A percentile compares a stretch with the other conserved stretches of the same genome.
phyloP scores from a whole-genome alignment of 2,797 vertebrate genomes.

The Coregonus suidteri region DNA sequence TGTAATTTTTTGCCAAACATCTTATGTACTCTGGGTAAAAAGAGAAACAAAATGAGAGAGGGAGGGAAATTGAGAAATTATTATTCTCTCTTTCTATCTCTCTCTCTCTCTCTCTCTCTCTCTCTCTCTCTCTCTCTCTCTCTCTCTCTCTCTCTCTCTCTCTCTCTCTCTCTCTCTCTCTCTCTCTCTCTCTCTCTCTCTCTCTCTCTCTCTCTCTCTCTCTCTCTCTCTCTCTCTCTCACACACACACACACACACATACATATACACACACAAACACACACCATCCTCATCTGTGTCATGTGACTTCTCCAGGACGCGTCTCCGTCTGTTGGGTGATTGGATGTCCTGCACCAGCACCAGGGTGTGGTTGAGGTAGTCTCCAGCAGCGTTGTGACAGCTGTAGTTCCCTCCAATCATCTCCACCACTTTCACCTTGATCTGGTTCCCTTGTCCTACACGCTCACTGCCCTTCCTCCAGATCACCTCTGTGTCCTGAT shows the following conservation, averaged over 20 bases:
- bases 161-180: slow-evolving; percentile 2
- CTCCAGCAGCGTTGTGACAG: slow-evolving; percentile 63
- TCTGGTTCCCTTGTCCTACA: slow-evolving; percentile 50
- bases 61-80: not conserved
- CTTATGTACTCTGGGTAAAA: slow-evolving; percentile 61
- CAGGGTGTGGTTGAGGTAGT: slow-evolving; percentile 74
- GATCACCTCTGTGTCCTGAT: slow-evolving; percentile 49
- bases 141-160: too few species aligned
- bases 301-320: slow-evolving; percentile 46
- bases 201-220: too few species aligned
- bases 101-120: not conserved
- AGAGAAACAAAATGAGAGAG: not conserved
- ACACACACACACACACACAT: too few species aligned
- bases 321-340: slow-evolving; percentile 51
- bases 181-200: slow-evolving; percentile 11
- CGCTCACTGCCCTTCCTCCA: slow-evolving; percentile 71
- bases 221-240: too few species aligned
- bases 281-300: slow-evolving; percentile 9
- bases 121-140: too few species aligned
- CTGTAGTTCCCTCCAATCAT: slow-evolving; percentile 73
- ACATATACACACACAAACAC: slow-evolving; percentile 15
- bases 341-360: slow-evolving; percentile 62
- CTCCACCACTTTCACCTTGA: slow-evolving; percentile 60
- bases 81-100: slow-evolving; percentile 13
- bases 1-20: slow-evolving; percentile 71